phyloP scores from a whole-genome alignment of 2,797 vertebrate species.

The Peromyscus attwateri region DNA sequence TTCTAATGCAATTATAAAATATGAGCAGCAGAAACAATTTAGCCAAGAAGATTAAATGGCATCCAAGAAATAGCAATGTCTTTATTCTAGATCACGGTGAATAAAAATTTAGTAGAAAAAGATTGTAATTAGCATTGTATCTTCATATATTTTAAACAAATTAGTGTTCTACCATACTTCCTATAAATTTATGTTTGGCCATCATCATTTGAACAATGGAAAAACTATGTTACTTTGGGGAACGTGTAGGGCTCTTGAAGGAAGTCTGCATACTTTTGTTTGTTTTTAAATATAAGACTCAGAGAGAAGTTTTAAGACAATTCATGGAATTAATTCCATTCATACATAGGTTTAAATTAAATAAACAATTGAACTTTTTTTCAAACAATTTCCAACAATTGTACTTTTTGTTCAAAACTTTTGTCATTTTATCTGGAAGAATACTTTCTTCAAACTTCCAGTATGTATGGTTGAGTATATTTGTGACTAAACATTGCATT shows the following conservation, averaged over 20 bases:
- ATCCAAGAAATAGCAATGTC: neutral
- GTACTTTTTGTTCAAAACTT: conserved; percentile 51
- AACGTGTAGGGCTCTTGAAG: neutral
- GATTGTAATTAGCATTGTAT: neutral
- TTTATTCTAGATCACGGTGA: conserved; percentile 28
- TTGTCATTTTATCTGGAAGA: conserved; percentile 24
- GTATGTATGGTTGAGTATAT: neutral
- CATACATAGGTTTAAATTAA: conserved; percentile 44
- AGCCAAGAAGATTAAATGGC: neutral
- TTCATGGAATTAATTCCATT: neutral
- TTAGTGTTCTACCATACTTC: neutral
- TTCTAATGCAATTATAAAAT: conserved; percentile 5
- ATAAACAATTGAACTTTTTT: conserved; percentile 39
- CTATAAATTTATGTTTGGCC: neutral
- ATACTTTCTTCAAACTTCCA: neutral
- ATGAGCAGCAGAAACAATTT: neutral
- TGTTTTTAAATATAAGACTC: neutral
- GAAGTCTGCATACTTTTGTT: neutral
- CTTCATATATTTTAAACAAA: neutral
- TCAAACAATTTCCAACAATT: neutral
- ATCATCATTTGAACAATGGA: neutral
- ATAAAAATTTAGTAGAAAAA: neutral
- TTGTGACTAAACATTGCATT: conserved; percentile 25
- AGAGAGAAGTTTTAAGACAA: conserved; percentile 20
- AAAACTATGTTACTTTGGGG: neutral